phyloP scores from a whole-genome alignment of 2,888 invertebrate species.

The Netelia fuscicornis region DNA sequence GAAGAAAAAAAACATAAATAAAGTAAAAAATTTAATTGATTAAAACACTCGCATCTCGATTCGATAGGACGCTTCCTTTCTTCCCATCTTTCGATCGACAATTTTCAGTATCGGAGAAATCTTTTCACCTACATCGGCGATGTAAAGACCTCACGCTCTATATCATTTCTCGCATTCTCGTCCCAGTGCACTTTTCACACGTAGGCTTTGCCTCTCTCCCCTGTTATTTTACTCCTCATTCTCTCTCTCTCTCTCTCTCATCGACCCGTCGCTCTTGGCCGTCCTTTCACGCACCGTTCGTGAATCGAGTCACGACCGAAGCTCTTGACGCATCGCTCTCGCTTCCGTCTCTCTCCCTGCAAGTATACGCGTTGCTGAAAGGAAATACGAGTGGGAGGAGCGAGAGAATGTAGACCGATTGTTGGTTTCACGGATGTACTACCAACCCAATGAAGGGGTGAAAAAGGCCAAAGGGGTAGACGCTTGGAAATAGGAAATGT shows the following conservation, averaged over 20 bases:
- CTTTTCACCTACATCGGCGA: neutral
- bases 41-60: too few species aligned
- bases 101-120: constrained; percentile 21
- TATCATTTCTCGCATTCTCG: constrained; percentile 25
- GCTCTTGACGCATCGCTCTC: constrained; percentile 6
- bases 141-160: constrained; percentile 4
- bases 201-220: neutral
- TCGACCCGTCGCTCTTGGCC: constrained; percentile 1
- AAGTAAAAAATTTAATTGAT: too few species aligned
- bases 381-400: constrained; percentile 30
- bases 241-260: neutral
- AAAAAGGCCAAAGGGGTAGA: neutral
- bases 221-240: constrained; percentile 1
- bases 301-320: constrained; percentile 15
- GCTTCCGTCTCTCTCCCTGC: neutral
- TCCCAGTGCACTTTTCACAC: constrained; percentile 17
- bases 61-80: too few species aligned
- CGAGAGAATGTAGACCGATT: constrained; percentile 8
- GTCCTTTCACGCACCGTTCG: neutral
- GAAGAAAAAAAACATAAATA: too few species aligned
- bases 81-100: constrained; percentile 1
- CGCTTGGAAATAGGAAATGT: constrained; percentile 13
- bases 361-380: constrained; percentile 4
- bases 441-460: neutral
- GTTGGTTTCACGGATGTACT: constrained; percentile 26